phyloP scores from a whole-genome alignment of 1,140 invertebrate species.

The Magallana ariakensis region DNA sequence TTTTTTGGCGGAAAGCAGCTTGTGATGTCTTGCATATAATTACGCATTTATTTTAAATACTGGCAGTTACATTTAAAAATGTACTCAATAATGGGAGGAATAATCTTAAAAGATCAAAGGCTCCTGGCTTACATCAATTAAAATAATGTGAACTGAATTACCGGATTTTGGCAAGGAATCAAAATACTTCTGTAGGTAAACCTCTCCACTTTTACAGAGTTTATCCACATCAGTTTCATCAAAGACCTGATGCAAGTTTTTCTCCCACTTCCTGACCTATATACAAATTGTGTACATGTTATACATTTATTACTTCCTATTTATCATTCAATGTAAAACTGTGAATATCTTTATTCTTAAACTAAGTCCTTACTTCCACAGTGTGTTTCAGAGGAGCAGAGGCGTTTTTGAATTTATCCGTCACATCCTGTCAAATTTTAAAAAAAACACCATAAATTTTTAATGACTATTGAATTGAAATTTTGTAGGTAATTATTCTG shows the following conservation, averaged over 20 bases:
- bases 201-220: conserved; percentile 63
- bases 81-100: no score
- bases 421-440: background rate
- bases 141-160: conserved; percentile 39
- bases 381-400: background rate
- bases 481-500: no score
- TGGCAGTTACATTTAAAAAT: no score
- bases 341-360: background rate
- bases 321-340: no score
- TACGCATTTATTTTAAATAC: no score
- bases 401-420: background rate
- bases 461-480: background rate
- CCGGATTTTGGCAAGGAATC: conserved; percentile 72
- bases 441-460: no score
- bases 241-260: conserved; percentile 77
- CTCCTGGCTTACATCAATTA: no score
- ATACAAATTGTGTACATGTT: background rate
- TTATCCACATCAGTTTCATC: conserved; percentile 71
- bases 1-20: no score
- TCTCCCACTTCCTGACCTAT: conserved; percentile 77
- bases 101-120: no score
- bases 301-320: no score
- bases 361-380: background rate
- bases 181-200: conserved; percentile 72
- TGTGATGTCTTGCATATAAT: no score